Percentiles rank a stretch among this genome's conserved stretches.
Evolutionary conservation across 2,113 vertebrate species (phyloP).

Genomic region (Platysternon megacephalum): DNA sequence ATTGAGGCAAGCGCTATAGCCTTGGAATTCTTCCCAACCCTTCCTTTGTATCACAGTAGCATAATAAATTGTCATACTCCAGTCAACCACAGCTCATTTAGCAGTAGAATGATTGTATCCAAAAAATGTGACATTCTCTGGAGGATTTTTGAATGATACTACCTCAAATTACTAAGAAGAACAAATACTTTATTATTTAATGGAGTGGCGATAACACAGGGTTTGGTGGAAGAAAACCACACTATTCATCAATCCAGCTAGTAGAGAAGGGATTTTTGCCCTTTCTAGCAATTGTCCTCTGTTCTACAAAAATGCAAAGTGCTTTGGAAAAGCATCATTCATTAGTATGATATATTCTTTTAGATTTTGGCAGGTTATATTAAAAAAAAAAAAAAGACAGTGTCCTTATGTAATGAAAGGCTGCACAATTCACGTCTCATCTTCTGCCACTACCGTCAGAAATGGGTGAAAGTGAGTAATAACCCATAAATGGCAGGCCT

Average conservation of each 20-base stretch:
- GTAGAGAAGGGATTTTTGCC: neutral
- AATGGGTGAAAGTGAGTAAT: conserved; percentile 48
- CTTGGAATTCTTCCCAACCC: conserved; percentile 47
- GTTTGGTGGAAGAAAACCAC: conserved; percentile 42
- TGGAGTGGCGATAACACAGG: neutral
- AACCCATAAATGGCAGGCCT: conserved; percentile 35
- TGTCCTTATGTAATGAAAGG: conserved; percentile 45
- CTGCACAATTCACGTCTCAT: conserved; percentile 44
- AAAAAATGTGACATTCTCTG: conserved; percentile 5
- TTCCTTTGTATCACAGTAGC: conserved; percentile 40
- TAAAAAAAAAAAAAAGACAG: conserved; percentile 11
- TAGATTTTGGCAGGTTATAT: conserved; percentile 49
- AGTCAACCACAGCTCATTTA: conserved; percentile 42
- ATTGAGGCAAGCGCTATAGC: neutral
- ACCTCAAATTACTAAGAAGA: conserved; percentile 37
- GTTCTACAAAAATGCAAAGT: conserved; percentile 41
- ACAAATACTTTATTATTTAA: conserved; percentile 13
- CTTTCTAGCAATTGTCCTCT: conserved; percentile 20
- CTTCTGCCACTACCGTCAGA: conserved; percentile 57
- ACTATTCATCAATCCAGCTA: conserved; percentile 17
- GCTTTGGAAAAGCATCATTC: conserved; percentile 62
- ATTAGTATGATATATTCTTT: conserved; percentile 52
- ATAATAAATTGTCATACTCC: conserved; percentile 66
- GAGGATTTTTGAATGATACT: neutral
- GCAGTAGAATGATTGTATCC: conserved; percentile 17